Evolutionary conservation across 2,888 invertebrate species (phyloP).

Genomic region (Phania funesta): DNA sequence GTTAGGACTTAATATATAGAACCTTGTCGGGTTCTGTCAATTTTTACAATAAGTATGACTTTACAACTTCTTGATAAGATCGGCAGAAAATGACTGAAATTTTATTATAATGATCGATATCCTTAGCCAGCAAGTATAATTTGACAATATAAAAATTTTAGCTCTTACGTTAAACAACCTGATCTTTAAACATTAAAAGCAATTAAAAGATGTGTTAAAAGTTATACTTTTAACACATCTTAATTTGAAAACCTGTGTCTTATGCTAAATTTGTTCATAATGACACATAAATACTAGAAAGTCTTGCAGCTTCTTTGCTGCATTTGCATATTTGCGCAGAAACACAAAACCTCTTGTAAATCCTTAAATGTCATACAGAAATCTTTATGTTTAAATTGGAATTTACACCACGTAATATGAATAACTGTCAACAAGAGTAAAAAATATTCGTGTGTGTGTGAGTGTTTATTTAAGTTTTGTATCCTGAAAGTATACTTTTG

Average conservation of each 20-base stretch:
- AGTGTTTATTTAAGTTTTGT: not conserved
- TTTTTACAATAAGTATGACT: too few species aligned
- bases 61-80: too few species aligned
- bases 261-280: not conserved
- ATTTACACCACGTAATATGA: slow-evolving; percentile 36
- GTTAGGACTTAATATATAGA: too few species aligned
- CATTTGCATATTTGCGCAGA: slow-evolving; percentile 15
- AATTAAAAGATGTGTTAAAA: too few species aligned
- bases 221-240: not conserved
- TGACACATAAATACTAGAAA: slow-evolving; percentile 13
- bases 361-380: not conserved
- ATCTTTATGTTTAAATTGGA: not conserved
- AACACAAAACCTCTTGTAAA: not conserved
- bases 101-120: too few species aligned
- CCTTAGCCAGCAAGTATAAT: too few species aligned
- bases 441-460: not conserved
- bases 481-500: slow-evolving; percentile 24
- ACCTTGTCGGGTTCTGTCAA: too few species aligned
- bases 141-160: too few species aligned
- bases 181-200: too few species aligned
- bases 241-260: not conserved
- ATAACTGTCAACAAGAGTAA: slow-evolving; percentile 21
- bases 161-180: too few species aligned
- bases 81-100: too few species aligned
- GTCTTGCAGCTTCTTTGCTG: slow-evolving; percentile 51